phyloP scores from a whole-genome alignment of 1,140 invertebrate species.

The Zaprionus ghesquierei region DNA sequence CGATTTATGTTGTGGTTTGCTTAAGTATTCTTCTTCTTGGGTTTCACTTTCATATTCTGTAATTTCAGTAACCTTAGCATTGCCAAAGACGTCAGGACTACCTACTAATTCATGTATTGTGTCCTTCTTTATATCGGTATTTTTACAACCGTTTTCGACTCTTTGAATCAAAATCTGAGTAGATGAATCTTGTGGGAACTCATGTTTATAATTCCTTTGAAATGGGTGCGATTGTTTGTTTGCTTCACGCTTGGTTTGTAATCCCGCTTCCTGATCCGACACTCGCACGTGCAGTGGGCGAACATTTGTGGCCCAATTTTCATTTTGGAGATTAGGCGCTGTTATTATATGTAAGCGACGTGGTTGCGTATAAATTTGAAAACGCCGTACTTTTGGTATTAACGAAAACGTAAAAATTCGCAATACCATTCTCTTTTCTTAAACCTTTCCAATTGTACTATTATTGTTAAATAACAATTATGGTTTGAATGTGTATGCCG shows the following conservation, averaged over 20 bases:
- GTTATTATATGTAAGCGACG: neutral
- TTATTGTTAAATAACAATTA: slow-evolving; percentile 47
- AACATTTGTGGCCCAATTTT: neutral
- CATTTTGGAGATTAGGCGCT: neutral
- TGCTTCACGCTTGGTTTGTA: slow-evolving; percentile 51
- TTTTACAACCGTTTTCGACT: neutral
- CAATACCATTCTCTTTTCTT: slow-evolving; percentile 44
- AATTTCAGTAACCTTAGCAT: slow-evolving; percentile 4
- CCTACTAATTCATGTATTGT: slow-evolving; percentile 13
- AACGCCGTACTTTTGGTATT: slow-evolving; percentile 20
- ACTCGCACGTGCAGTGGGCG: slow-evolving; percentile 60
- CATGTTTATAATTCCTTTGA: neutral
- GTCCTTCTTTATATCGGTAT: neutral
- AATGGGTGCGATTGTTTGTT: slow-evolving; percentile 45
- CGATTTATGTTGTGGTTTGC: slow-evolving; percentile 76
- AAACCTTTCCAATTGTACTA: slow-evolving; percentile 48
- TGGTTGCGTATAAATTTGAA: slow-evolving; percentile 8
- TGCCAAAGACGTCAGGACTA: slow-evolving; percentile 53
- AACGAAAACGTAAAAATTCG: slow-evolving; percentile 47
- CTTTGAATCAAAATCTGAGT: neutral
- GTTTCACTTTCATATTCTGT: slow-evolving; percentile 81
- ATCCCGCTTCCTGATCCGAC: slow-evolving; percentile 64
- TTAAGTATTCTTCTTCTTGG: slow-evolving; percentile 84
- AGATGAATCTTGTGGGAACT: neutral
- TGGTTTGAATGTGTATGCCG: slow-evolving; percentile 28